phyloP scores from a whole-genome alignment of 37 sponge, comb jelly and placozoan species.

The Cliona cf. orientalis region DNA sequence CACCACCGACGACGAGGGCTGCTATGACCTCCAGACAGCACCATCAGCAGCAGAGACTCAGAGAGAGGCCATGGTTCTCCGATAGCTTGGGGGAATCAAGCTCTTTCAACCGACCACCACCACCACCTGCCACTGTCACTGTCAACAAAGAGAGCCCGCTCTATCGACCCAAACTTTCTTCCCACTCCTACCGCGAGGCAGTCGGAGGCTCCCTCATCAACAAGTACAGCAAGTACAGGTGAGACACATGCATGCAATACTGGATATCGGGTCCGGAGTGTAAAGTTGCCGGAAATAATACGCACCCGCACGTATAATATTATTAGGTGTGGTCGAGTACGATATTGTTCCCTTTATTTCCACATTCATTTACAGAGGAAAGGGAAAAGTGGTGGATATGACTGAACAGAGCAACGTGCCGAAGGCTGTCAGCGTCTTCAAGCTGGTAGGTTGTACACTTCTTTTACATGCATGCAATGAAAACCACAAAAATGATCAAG shows the following conservation, averaged over 20 bases:
- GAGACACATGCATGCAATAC: not conserved
- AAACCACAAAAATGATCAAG: no score
- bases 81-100: no score
- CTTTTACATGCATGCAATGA: not conserved
- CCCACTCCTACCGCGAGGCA: slow-evolving; percentile 6
- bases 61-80: no score
- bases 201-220: not conserved
- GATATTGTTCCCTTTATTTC: not conserved
- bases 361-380: not conserved
- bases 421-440: not conserved
- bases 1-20: no score
- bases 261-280: no score
- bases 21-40: no score
- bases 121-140: no score
- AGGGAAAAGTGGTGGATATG: not conserved
- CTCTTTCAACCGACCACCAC: no score
- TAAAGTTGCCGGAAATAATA: not conserved
- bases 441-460: slow-evolving; percentile 7
- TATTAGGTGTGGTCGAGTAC: not conserved
- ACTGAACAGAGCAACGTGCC: not conserved
- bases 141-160: no score
- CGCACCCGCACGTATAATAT: not conserved
- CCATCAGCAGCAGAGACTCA: no score
- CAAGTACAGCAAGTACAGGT: not conserved
- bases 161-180: slow-evolving; percentile 5